Conservation (phyloP, 2,888 invertebrate species). For the Caenorhabditis drosophilae region DNA sequence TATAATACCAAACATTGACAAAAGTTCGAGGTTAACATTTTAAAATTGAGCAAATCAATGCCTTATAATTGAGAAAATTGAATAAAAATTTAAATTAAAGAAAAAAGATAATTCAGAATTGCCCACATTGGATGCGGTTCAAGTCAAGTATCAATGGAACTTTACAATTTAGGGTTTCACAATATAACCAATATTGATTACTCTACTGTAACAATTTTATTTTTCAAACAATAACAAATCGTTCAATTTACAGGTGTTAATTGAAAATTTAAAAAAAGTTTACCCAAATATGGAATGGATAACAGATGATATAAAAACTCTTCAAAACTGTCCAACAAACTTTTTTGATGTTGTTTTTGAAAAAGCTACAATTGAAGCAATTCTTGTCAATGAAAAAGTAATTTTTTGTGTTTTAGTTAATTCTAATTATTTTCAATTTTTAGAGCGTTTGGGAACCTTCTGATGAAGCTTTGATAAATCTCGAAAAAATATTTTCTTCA, state of each 20-base stretch:
- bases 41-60: no score
- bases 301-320: constrained; percentile 70
- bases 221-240: background rate
- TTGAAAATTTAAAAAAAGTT: constrained; percentile 24
- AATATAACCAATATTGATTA: constrained; percentile 72
- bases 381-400: constrained; percentile 69
- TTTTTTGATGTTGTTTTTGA: constrained; percentile 72
- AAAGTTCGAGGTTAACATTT: constrained; percentile 32
- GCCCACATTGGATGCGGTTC: constrained; percentile 71
- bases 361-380: constrained; percentile 72
- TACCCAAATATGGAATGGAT: constrained; percentile 70
- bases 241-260: constrained; percentile 18
- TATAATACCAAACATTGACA: constrained; percentile 34
- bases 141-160: constrained; percentile 70
- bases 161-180: constrained; percentile 70
- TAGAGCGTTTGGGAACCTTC: constrained; percentile 59
- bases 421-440: constrained; percentile 6
- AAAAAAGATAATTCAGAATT: constrained; percentile 36
- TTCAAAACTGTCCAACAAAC: constrained; percentile 56
- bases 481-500: constrained; percentile 63
- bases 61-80: no score
- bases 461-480: constrained; percentile 39
- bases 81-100: background rate
- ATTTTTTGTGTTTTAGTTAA: background rate
- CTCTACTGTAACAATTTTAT: constrained; percentile 62